Percentiles rank a stretch among this genome's conserved stretches.
Evolutionary conservation across 2,113 vertebrate species (phyloP).

Genomic region (Murina feae): DNA sequence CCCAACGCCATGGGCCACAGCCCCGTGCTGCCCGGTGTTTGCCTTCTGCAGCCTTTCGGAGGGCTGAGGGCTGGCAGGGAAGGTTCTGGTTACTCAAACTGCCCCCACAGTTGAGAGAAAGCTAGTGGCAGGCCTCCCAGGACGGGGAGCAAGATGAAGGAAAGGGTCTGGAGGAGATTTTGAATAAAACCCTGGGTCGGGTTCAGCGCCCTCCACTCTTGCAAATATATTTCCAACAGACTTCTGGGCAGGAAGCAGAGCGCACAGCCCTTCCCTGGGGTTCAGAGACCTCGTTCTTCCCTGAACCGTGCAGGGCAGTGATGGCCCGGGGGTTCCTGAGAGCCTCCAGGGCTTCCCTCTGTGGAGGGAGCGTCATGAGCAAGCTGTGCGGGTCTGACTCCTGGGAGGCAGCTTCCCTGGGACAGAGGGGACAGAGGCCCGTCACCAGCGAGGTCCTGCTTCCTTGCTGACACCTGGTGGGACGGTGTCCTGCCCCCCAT

Average conservation of each 20-base stretch:
- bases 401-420: background rate
- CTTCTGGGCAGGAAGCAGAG: background rate
- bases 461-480: background rate
- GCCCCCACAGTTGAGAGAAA: background rate
- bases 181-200: accelerated
- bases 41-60: background rate
- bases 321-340: background rate
- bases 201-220: background rate
- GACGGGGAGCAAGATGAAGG: background rate
- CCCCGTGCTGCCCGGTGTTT: accelerated
- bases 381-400: background rate
- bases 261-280: background rate
- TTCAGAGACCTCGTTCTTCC: background rate
- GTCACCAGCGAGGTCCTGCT: accelerated
- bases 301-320: background rate
- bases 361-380: too few relatives aligned
- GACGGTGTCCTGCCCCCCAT: background rate
- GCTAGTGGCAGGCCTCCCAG: background rate
- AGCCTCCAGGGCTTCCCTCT: background rate
- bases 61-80: background rate
- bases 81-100: background rate
- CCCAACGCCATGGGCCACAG: accelerated
- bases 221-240: background rate
- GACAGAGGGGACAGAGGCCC: too few relatives aligned
- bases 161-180: background rate